A percentile compares a stretch with the other conserved stretches of the same genome.
These are phyloP conservation scores for Catalaphyllia jardinei DNA, from an alignment of 64 coral and sea anemone species.

Conservation along the genomic window DNA sequence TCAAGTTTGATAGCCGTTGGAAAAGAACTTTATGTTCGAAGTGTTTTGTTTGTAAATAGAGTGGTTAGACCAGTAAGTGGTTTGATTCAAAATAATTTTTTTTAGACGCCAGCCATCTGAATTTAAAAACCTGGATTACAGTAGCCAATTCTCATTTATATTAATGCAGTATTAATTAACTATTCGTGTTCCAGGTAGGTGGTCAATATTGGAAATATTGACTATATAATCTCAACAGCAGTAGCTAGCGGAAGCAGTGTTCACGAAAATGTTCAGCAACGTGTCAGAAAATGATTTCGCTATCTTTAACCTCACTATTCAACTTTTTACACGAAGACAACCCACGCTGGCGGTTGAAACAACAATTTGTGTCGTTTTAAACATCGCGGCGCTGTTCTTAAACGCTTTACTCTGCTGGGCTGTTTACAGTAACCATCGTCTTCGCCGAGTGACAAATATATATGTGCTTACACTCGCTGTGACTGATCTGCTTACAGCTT, in stretches of 20 bases:
- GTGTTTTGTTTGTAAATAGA: not conserved
- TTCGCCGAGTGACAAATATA: not conserved
- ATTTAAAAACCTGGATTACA: not conserved
- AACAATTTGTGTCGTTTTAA: not conserved
- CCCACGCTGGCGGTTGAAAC: not conserved
- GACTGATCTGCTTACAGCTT: not conserved
- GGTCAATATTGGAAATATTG: too few species aligned
- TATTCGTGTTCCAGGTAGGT: not conserved
- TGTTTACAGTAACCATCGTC: not conserved
- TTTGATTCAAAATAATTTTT: not conserved
- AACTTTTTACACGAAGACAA: not conserved
- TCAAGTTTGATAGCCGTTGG: not conserved
- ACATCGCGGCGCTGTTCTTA: not conserved
- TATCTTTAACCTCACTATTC: not conserved
- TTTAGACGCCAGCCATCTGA: not conserved
- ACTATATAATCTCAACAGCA: too few species aligned
- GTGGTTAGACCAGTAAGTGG: not conserved
- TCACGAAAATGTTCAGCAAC: not conserved
- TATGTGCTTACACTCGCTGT: not conserved
- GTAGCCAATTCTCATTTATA: not conserved
- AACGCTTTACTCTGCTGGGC: constrained; percentile 7
- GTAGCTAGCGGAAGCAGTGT: not conserved
- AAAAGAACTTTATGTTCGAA: not conserved
- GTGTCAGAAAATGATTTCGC: not conserved
- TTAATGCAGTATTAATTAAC: not conserved